These are phyloP conservation scores for Halisarca cf. caerulea DNA, from an alignment of 37 sponge, comb jelly and placozoan genomes.

Conservation along the genomic window DNA sequence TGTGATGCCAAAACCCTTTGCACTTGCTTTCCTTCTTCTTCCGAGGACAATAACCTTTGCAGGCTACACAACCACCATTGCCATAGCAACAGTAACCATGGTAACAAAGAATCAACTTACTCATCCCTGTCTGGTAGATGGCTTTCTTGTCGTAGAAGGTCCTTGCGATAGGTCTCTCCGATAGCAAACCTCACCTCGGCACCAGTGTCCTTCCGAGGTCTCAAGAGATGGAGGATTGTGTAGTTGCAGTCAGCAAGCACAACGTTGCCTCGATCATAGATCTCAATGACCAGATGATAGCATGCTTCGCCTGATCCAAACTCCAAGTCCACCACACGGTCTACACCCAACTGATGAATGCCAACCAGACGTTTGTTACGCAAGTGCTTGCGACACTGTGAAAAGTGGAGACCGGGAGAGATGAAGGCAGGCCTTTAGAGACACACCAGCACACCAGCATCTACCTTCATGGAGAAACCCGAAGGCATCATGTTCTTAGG, in stretches of 20 bases:
- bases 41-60: conserved; percentile 20
- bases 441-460: too few species aligned
- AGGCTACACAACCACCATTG: conserved; percentile 33
- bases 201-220: conserved; percentile 82
- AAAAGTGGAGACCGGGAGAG: background rate
- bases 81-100: background rate
- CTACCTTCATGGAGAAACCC: conserved; percentile 92
- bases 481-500: conserved; percentile 95
- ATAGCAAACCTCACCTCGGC: conserved; percentile 83
- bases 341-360: conserved; percentile 88
- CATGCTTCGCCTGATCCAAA: conserved; percentile 90
- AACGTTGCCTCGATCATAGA: conserved; percentile 96
- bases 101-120: conserved; percentile 26
- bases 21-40: conserved; percentile 67
- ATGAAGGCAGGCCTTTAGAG: too few species aligned
- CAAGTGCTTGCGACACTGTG: conserved; percentile 87
- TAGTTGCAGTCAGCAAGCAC: conserved; percentile 83
- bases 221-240: conserved; percentile 78
- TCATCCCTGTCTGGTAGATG: conserved; percentile 51
- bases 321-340: conserved; percentile 91
- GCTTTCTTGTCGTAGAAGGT: conserved; percentile 59
- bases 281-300: conserved; percentile 93
- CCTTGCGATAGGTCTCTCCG: conserved; percentile 74
- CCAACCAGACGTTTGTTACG: conserved; percentile 70
- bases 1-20: conserved; percentile 78